Conservation (phyloP, 2,113 vertebrate genomes). For the Jaculus jaculus region DNA sequence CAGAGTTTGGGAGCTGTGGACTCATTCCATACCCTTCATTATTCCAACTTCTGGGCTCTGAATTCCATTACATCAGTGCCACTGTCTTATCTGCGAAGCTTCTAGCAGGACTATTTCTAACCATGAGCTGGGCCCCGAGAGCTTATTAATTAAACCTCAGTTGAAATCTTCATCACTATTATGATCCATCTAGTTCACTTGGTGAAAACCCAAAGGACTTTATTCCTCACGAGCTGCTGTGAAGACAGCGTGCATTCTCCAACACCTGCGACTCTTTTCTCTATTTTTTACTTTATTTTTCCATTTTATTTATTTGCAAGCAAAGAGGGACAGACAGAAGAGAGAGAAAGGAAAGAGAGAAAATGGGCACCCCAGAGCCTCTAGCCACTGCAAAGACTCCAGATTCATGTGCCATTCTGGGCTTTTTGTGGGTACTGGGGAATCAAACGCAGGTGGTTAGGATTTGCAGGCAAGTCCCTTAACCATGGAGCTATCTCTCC, state of each 20-base stretch:
- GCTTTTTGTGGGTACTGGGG: no score
- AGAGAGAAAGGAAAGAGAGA: no score
- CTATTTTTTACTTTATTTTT: neutral
- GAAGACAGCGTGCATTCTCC: neutral
- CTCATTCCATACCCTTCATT: neutral
- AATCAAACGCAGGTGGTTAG: no score
- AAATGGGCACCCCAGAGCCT: no score
- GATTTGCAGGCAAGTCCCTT: no score
- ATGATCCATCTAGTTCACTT: constrained; percentile 21
- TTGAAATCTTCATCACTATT: constrained; percentile 6
- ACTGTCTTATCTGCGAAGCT: neutral
- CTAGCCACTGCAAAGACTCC: no score
- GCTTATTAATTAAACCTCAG: neutral
- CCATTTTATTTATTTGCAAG: neutral
- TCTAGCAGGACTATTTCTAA: neutral
- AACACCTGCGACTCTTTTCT: neutral
- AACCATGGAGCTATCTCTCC: neutral
- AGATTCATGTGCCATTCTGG: no score
- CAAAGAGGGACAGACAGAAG: no score
- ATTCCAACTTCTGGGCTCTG: neutral
- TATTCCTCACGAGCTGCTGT: neutral
- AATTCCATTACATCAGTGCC: neutral
- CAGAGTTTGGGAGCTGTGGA: neutral
- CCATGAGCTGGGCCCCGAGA: neutral
- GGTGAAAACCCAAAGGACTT: constrained; percentile 17